A percentile compares a stretch with the other conserved stretches of the same genome.
Evolutionary conservation across 2,113 vertebrate genomes (phyloP).

Genomic region (Silurus asotus): DNA sequence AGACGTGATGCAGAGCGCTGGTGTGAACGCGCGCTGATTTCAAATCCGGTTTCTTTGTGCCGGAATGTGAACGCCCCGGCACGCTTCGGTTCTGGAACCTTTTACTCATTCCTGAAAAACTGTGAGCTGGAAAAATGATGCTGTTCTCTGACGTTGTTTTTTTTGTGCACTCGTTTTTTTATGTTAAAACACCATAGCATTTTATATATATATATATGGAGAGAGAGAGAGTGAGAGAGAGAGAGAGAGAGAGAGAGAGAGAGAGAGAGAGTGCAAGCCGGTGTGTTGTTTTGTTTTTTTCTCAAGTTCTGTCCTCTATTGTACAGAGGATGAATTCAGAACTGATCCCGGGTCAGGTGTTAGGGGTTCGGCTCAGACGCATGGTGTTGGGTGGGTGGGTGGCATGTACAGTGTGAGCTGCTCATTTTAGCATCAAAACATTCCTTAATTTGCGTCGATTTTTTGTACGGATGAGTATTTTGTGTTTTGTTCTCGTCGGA

Average conservation of each 20-base stretch:
- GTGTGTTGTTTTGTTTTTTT: background rate
- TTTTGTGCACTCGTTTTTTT: background rate
- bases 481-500: slow-evolving; percentile 55
- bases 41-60: background rate
- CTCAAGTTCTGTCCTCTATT: slow-evolving; percentile 22
- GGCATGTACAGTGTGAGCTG: slow-evolving; percentile 37
- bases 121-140: background rate
- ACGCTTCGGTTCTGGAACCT: background rate
- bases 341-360: slow-evolving; percentile 30
- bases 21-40: background rate
- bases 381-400: background rate
- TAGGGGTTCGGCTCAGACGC: background rate
- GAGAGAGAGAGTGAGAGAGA: too few species aligned
- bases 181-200: background rate
- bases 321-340: slow-evolving; percentile 12
- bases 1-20: background rate
- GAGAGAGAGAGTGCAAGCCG: background rate
- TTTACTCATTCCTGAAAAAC: background rate
- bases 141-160: background rate
- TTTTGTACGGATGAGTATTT: background rate
- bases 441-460: slow-evolving; percentile 30
- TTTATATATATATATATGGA: too few species aligned
- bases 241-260: too few species aligned
- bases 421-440: slow-evolving; percentile 43
- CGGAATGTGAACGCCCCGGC: background rate